These are phyloP conservation scores for Crenichthys baileyi DNA, from an alignment of 2,797 vertebrate genomes.

Conservation along the genomic window DNA sequence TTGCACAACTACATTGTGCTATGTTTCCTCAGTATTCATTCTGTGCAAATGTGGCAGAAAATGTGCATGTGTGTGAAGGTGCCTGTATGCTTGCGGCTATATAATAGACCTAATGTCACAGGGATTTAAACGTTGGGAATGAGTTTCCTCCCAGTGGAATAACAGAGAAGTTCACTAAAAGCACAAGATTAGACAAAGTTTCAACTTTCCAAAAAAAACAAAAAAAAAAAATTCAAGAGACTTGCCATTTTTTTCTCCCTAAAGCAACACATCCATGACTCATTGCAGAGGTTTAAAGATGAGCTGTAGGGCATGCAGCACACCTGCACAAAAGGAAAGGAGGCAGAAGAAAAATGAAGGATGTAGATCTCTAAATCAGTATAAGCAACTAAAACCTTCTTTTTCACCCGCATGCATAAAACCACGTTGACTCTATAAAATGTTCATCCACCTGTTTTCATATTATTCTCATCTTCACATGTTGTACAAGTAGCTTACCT, in stretches of 20 bases:
- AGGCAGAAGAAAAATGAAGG: constrained; percentile 9
- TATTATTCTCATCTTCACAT: constrained; percentile 1
- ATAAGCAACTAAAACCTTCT: neutral
- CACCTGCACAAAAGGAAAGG: constrained; percentile 34
- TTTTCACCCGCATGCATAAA: neutral
- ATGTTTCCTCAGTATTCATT: constrained; percentile 65
- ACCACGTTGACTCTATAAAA: neutral
- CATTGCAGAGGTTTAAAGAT: constrained; percentile 64
- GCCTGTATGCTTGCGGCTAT: constrained; percentile 39
- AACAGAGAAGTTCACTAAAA: constrained; percentile 70
- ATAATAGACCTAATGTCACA: constrained; percentile 71
- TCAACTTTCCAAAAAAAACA: constrained; percentile 64
- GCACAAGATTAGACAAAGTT: constrained; percentile 74
- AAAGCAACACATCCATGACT: constrained; percentile 60
- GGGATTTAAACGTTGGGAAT: constrained; percentile 71
- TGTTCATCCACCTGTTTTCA: constrained; percentile 35
- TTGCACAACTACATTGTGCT: constrained; percentile 53
- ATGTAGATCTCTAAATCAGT: neutral
- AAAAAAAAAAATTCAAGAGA: constrained; percentile 60
- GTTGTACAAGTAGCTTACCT: neutral
- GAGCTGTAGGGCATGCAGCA: constrained; percentile 70
- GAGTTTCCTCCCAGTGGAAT: constrained; percentile 70
- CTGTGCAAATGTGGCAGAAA: constrained; percentile 36
- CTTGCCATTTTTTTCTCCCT: constrained; percentile 58
- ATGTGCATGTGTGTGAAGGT: constrained; percentile 29